Evolutionary conservation across 2,888 invertebrate species (phyloP).

Genomic region (Drosophila bunnanda): DNA sequence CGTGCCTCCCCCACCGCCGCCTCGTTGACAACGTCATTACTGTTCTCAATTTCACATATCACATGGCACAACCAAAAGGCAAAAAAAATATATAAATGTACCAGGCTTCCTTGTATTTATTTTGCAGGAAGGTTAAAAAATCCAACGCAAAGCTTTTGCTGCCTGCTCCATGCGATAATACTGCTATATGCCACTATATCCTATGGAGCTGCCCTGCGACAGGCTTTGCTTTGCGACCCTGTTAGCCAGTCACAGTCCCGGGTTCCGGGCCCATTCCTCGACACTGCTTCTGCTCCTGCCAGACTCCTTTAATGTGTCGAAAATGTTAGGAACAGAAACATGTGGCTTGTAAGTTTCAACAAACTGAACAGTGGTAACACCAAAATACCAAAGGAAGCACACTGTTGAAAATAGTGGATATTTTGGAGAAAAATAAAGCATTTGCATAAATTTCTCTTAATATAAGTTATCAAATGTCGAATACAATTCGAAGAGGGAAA

Average conservation of each 20-base stretch:
- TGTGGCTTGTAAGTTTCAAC: conserved; percentile 62
- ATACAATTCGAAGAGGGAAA: not conserved
- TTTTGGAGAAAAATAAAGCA: not conserved
- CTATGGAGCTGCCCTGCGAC: not conserved
- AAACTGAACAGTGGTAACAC: conserved; percentile 31
- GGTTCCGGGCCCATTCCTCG: not conserved
- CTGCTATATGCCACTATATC: conserved; percentile 5
- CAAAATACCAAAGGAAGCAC: conserved; percentile 21
- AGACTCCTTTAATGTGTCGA: conserved; percentile 68
- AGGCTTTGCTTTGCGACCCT: conserved; percentile 1
- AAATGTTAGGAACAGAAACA: conserved; percentile 70
- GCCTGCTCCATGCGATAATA: conserved; percentile 14
- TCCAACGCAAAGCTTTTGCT: conserved; percentile 18
- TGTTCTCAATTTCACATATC: conserved; percentile 79
- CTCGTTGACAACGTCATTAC: conserved; percentile 79
- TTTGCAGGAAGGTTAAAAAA: conserved; percentile 21
- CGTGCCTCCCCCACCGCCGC: conserved; percentile 32
- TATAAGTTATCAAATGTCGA: not conserved
- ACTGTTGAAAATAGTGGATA: conserved; percentile 1
- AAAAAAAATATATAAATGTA: not conserved
- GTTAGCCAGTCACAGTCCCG: not conserved
- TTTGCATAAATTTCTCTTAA: not conserved
- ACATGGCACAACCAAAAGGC: conserved; percentile 65
- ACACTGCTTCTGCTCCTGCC: conserved; percentile 15
- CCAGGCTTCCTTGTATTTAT: conserved; percentile 6